Percentiles rank a stretch among this genome's conserved stretches.
Evolutionary conservation across 2,888 invertebrate species (phyloP).

Genomic region (Xestia rhomboidea): DNA sequence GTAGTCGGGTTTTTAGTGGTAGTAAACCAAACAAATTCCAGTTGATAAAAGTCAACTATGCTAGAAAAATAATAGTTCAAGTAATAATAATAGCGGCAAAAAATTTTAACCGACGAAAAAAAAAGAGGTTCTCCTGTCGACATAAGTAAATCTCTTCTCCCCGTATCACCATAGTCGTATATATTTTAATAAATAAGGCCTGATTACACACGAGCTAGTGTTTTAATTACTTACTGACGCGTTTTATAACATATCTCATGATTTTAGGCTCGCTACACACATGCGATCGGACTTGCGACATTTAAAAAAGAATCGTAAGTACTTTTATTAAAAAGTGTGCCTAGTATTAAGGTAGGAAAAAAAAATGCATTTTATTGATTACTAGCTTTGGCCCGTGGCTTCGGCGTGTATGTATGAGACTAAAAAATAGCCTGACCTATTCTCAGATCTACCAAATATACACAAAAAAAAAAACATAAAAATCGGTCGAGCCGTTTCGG

Average conservation of each 20-base stretch:
- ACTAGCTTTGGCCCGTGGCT: too few species aligned
- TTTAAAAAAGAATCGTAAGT: neutral
- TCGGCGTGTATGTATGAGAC: too few species aligned
- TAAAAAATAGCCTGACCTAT: too few species aligned
- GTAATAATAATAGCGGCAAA: neutral
- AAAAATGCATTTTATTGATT: neutral
- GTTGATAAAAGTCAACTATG: too few species aligned
- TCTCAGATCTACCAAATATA: too few species aligned
- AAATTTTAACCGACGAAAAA: neutral
- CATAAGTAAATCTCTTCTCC: neutral
- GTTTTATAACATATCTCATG: conserved; percentile 47
- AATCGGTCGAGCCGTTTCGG: too few species aligned
- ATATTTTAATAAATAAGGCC: conserved; percentile 49
- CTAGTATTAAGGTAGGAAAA: neutral
- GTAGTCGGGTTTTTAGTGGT: too few species aligned
- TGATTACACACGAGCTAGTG: conserved; percentile 42
- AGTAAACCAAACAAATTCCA: too few species aligned
- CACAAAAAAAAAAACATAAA: too few species aligned
- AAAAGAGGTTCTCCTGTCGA: neutral
- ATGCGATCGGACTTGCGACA: conserved; percentile 6
- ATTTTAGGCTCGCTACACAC: conserved; percentile 38
- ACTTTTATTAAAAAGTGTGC: neutral
- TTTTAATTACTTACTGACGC: conserved; percentile 65
- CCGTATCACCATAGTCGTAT: neutral
- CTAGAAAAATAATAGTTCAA: neutral